Evolutionary conservation across 2,113 vertebrate genomes (phyloP).

Genomic region (Beaufortia kweichowensis): DNA sequence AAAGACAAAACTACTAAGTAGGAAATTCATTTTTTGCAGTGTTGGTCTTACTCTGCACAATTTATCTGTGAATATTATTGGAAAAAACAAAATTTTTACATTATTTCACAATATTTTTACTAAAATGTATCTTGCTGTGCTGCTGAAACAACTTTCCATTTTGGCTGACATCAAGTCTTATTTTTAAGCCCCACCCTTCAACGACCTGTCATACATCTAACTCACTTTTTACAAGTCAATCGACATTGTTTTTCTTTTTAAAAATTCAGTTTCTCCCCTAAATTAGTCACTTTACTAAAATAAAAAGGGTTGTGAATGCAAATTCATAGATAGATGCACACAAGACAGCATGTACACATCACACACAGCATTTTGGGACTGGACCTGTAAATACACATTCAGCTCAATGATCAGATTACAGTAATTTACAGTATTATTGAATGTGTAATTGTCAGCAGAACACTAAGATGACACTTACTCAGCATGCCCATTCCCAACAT

Average conservation of each 20-base stretch:
- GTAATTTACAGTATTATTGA: background rate
- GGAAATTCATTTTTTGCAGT: no score
- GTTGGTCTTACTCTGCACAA: background rate
- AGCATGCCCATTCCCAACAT: conserved; percentile 95
- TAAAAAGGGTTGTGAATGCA: conserved; percentile 2
- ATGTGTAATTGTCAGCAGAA: conserved; percentile 12
- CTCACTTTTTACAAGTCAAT: no score
- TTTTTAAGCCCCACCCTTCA: background rate
- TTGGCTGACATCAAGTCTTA: background rate
- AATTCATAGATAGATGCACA: background rate
- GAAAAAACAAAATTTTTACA: no score
- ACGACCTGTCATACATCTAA: background rate
- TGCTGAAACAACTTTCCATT: background rate
- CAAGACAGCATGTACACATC: no score
- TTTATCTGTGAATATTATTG: no score
- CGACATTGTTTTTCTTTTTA: no score
- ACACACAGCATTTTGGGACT: no score
- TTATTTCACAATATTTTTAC: no score
- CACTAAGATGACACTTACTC: conserved; percentile 76
- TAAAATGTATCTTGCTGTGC: background rate
- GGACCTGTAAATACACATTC: background rate
- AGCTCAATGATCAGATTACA: conserved; percentile 4
- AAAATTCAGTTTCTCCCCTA: background rate
- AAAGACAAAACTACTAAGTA: no score
- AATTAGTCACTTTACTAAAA: background rate